phyloP scores from a whole-genome alignment of 2,113 vertebrate species.

The Oxyruncus cristatus region DNA sequence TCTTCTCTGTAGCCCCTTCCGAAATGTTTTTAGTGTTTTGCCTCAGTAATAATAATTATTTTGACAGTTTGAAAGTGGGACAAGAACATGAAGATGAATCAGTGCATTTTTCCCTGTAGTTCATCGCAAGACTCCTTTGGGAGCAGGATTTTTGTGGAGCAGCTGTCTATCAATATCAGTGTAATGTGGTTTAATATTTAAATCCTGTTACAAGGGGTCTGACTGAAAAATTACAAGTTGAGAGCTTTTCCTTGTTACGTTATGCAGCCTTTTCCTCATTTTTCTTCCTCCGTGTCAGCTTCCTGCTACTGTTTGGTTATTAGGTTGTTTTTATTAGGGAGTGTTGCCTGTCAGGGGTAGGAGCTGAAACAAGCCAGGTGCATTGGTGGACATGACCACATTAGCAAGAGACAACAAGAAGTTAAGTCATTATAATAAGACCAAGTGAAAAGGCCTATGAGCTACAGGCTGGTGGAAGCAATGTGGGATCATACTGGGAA shows the following conservation, averaged over 20 bases:
- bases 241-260: background rate
- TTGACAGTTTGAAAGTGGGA: background rate
- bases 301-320: background rate
- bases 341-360: background rate
- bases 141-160: background rate
- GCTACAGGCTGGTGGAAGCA: background rate
- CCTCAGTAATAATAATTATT: background rate
- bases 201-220: background rate
- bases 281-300: background rate
- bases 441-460: background rate
- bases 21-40: background rate
- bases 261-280: background rate
- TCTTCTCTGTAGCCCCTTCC: background rate
- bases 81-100: constrained; percentile 1
- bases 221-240: background rate
- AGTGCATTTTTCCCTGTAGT: background rate
- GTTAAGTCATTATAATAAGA: background rate
- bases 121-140: background rate
- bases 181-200: constrained; percentile 4
- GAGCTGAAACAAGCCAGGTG: background rate
- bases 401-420: background rate
- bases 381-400: background rate
- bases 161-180: background rate
- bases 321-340: background rate
- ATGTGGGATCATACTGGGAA: background rate